Base-by-base conservation (phyloP, 35 echinoderm and acorn worm species). In the Diadema setosum region DNA sequence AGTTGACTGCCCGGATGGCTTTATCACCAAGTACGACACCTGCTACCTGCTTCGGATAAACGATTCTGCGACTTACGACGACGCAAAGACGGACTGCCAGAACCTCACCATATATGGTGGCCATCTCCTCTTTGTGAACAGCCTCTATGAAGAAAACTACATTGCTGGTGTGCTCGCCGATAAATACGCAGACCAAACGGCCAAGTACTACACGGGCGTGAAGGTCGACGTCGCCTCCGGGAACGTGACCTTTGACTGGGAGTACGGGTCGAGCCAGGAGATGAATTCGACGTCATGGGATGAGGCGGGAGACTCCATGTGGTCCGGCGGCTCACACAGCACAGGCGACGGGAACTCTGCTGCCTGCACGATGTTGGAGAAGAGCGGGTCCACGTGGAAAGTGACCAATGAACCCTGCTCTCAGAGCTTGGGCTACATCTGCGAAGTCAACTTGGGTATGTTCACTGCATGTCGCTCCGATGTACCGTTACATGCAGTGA, bases 1-100 rank as follows among this genome's bases (percentile, higher is more conserved):
- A 95, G 93, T 95, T 36, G 93, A 95, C 20, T 95, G 93, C 59
- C 93, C 93, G 18, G 41, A 82, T 18, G 93, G 93, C 9, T 95
- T 87, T 39, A 32, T 95, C 59, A 86, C 83, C 29, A 64, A 59
- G 18, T 91, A 95, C 37, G 93, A 95, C 60, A 95, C 93, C 21
- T 95, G 93, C 52, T 95, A 95, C 64, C 84, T 86, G 4, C 78
- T 95, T 15, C 83, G 85, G 49, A 35, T 91, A 58, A 87, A 91
- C 39, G 84, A 78, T 31, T 50, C 59, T 8, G 81, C 84, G 0
- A 83, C 70, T 6, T 95, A 91, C 24, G 84, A 91, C 5, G 80
- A 91, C 34, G 93, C 88, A 37, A 91, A 95, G 23, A 34, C 75
- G 5, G 83, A 81, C 88, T 95, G 93, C 50, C 69, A 95, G 56